A percentile compares a stretch with the other conserved stretches of the same genome.
phyloP scores from a whole-genome alignment of 2,888 invertebrate genomes.

The Miltochrista miniata region DNA sequence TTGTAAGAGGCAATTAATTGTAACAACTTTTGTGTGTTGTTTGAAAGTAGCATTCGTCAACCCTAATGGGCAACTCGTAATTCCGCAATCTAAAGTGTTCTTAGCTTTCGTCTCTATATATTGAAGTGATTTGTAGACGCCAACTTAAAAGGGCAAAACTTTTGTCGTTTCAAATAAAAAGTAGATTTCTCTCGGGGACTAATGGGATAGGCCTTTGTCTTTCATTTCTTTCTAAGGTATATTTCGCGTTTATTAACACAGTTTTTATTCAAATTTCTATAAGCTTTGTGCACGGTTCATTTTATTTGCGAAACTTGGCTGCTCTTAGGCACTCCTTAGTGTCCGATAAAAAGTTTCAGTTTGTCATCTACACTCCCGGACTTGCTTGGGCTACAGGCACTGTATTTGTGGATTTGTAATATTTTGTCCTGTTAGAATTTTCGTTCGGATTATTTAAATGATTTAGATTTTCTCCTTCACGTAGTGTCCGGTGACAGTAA shows the following conservation, averaged over 20 bases:
- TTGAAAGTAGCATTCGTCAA: conserved; percentile 61
- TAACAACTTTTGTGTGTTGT: conserved; percentile 36
- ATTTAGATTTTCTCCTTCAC: too few relatives aligned
- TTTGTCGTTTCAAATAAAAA: conserved; percentile 67
- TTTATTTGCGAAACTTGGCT: too few relatives aligned
- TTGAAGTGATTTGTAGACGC: conserved; percentile 76
- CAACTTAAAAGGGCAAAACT: conserved; percentile 65
- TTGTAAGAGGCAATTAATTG: conserved; percentile 35
- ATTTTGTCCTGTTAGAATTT: too few relatives aligned
- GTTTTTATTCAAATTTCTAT: too few relatives aligned
- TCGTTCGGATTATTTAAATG: too few relatives aligned
- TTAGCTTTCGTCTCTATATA: conserved; percentile 73
- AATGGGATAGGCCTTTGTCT: conserved; percentile 63
- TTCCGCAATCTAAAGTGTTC: conserved; percentile 59
- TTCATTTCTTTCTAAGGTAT: conserved; percentile 41
- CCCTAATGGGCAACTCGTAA: conserved; percentile 54
- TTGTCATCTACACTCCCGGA: too few relatives aligned
- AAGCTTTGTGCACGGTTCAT: too few relatives aligned
- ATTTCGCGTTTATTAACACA: conserved; percentile 30
- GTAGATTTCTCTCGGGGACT: conserved; percentile 60
- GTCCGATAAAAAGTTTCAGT: too few relatives aligned
- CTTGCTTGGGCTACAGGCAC: too few relatives aligned
- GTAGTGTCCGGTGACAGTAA: too few relatives aligned
- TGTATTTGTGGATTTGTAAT: too few relatives aligned
- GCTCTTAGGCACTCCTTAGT: too few relatives aligned